These are phyloP conservation scores for Drosophila paramelanica DNA, from an alignment of 2,888 invertebrate genomes.

Conservation along the genomic window DNA sequence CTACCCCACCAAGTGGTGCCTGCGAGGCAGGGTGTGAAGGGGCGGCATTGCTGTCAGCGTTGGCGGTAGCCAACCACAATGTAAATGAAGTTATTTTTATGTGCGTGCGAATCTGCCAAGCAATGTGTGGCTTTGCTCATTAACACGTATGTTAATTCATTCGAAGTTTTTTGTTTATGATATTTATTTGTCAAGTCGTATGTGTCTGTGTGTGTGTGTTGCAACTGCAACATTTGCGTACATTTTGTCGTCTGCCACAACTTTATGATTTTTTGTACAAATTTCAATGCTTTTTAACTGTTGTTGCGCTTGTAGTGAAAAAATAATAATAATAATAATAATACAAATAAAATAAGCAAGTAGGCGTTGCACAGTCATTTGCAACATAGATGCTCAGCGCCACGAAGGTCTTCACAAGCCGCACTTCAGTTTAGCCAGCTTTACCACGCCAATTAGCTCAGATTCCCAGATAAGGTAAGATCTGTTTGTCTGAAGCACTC, in stretches of 20 bases:
- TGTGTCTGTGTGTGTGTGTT: constrained; percentile 21
- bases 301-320: constrained; percentile 51
- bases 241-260: constrained; percentile 49
- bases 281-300: constrained; percentile 33
- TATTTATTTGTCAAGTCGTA: constrained; percentile 40
- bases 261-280: constrained; percentile 37
- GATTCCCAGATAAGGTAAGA: constrained; percentile 38
- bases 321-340: not conserved
- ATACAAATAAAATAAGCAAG: not conserved
- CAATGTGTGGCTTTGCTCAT: constrained; percentile 51
- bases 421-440: constrained; percentile 20
- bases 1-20: not conserved
- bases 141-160: constrained; percentile 69
- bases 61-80: constrained; percentile 8
- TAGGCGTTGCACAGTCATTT: constrained; percentile 35
- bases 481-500: constrained; percentile 30
- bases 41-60: not conserved
- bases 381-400: constrained; percentile 37
- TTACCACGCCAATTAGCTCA: constrained; percentile 71
- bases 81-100: constrained; percentile 53
- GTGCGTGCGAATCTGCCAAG: constrained; percentile 47
- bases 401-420: constrained; percentile 30
- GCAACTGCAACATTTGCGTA: constrained; percentile 45
- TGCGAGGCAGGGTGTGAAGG: not conserved
- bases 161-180: constrained; percentile 30